Conservation (phyloP, 2,888 invertebrate genomes). For the Alitta virens region DNA sequence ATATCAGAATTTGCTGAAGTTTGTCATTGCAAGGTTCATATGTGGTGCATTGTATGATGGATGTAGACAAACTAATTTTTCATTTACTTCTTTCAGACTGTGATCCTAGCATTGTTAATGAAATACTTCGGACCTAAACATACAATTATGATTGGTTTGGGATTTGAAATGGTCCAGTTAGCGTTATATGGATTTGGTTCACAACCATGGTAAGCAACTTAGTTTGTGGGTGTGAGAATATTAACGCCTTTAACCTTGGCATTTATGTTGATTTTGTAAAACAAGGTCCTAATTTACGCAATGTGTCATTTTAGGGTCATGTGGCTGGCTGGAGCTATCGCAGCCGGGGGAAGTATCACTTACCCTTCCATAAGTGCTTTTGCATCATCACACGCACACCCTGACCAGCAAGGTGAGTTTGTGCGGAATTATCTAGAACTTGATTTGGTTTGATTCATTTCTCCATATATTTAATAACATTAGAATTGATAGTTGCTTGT, state of each 20-base stretch:
- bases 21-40: too few relatives aligned
- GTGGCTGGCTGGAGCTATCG: constrained; percentile 97
- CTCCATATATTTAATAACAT: too few relatives aligned
- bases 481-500: too few relatives aligned
- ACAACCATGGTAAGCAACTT: constrained; percentile 78
- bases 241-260: too few relatives aligned
- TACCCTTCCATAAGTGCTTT: constrained; percentile 99
- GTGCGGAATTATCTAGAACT: neutral
- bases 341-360: constrained; percentile 92
- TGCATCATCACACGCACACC: constrained; percentile 94
- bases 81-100: constrained; percentile 57
- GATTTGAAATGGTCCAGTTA: constrained; percentile 94
- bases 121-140: constrained; percentile 88
- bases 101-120: constrained; percentile 72
- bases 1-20: too few relatives aligned
- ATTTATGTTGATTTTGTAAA: too few relatives aligned
- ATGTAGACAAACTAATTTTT: too few relatives aligned
- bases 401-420: constrained; percentile 87
- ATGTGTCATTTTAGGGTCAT: constrained; percentile 78
- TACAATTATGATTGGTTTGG: constrained; percentile 93
- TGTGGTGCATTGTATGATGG: too few relatives aligned
- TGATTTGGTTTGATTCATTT: too few relatives aligned
- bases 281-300: too few relatives aligned
- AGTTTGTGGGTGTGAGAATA: too few relatives aligned
- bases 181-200: constrained; percentile 97